Evolutionary conservation across 2,113 vertebrate genomes (phyloP).

Genomic region (Pongo pygmaeus): DNA sequence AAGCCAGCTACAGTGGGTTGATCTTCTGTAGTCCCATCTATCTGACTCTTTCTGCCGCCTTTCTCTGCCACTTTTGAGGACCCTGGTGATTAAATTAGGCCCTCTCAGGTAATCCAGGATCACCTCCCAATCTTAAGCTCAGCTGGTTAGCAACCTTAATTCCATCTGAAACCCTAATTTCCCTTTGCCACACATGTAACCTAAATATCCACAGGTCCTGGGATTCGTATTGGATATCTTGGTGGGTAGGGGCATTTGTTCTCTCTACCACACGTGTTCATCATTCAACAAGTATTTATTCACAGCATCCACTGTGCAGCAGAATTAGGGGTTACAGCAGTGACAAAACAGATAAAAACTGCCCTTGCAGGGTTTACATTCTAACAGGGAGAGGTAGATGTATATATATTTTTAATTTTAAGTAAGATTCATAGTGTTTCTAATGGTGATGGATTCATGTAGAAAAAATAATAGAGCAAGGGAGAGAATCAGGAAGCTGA

Average conservation of each 20-base stretch:
- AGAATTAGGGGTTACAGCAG: background rate
- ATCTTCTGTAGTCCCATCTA: background rate
- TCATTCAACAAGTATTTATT: background rate
- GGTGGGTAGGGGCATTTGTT: background rate
- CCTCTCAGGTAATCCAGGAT: too few relatives aligned
- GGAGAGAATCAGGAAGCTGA: background rate
- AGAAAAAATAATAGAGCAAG: background rate
- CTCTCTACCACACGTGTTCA: background rate
- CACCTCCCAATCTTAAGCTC: background rate
- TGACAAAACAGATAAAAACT: background rate
- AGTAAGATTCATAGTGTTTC: background rate
- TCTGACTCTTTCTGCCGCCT: background rate
- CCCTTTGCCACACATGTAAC: background rate
- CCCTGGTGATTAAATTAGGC: background rate
- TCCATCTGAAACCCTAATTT: background rate
- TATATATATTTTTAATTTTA: background rate
- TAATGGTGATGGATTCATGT: background rate
- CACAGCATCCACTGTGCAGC: accelerated
- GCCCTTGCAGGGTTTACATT: background rate
- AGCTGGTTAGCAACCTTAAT: background rate
- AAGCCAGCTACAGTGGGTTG: accelerated
- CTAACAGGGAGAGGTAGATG: background rate
- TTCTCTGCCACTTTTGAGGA: background rate
- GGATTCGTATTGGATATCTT: background rate
- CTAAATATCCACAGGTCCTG: accelerated